Evolutionary conservation across 2,888 invertebrate species (phyloP).

Genomic region (Sisyra nigra): DNA sequence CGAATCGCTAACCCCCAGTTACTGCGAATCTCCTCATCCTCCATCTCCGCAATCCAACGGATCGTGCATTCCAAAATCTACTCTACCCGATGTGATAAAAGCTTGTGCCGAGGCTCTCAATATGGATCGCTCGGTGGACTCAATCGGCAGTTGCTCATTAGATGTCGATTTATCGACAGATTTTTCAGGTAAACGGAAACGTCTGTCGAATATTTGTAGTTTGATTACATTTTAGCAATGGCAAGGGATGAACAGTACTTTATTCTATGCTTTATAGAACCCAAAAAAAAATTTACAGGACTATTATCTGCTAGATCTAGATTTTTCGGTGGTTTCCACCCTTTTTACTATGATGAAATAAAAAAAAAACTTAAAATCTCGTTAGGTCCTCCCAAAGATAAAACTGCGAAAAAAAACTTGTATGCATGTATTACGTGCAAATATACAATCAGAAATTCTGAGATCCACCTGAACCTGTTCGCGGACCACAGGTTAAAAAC

Average conservation of each 20-base stretch:
- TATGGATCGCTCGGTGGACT: slow-evolving; percentile 67
- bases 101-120: slow-evolving; percentile 15
- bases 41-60: background rate
- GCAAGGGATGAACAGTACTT: too few relatives aligned
- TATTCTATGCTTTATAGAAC: too few relatives aligned
- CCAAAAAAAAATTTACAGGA: background rate
- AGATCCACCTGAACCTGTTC: too few relatives aligned
- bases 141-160: slow-evolving; percentile 73
- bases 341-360: too few relatives aligned
- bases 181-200: slow-evolving; percentile 43
- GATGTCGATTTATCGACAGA: slow-evolving; percentile 65
- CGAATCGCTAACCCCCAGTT: background rate
- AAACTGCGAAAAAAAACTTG: background rate
- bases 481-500: too few relatives aligned
- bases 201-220: slow-evolving; percentile 23
- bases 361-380: too few relatives aligned
- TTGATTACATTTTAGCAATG: too few relatives aligned
- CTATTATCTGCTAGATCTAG: background rate
- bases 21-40: background rate
- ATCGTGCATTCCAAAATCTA: background rate
- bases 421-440: too few relatives aligned
- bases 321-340: too few relatives aligned
- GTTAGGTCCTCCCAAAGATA: background rate
- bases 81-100: background rate
- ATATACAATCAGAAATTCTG: background rate